phyloP scores from a whole-genome alignment of 2,113 vertebrate genomes.

The Stigmatopora nigra region DNA sequence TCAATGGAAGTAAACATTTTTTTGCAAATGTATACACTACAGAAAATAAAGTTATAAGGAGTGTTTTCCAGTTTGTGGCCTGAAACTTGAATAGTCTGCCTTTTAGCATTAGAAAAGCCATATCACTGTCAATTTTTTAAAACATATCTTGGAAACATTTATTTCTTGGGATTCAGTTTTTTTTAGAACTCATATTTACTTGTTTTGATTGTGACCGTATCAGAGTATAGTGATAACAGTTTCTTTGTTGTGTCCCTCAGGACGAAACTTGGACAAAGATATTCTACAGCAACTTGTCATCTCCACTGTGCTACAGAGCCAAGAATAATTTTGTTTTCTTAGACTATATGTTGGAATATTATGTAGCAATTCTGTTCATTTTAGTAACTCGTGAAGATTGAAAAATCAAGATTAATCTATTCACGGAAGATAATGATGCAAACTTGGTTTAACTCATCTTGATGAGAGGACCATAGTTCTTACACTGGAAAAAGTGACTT shows the following conservation, averaged over 20 bases:
- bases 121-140: too few species aligned
- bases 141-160: too few species aligned
- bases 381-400: not conserved
- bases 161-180: too few species aligned
- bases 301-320: constrained; percentile 53
- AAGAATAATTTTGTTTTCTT: constrained; percentile 6
- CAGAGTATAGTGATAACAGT: not conserved
- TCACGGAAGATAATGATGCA: not conserved
- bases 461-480: not conserved
- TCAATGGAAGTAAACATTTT: not conserved
- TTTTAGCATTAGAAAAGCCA: too few species aligned
- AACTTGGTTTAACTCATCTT: not conserved
- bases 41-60: too few species aligned
- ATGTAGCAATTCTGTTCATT: constrained; percentile 2
- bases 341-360: not conserved
- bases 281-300: constrained; percentile 78
- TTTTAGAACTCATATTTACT: too few species aligned
- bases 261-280: constrained; percentile 84
- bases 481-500: constrained; percentile 1
- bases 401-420: not conserved
- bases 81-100: too few species aligned
- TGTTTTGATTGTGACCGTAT: not conserved
- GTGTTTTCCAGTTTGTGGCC: too few species aligned
- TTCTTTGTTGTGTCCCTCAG: constrained; percentile 56
- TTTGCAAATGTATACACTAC: too few species aligned